phyloP scores from a whole-genome alignment of 2,113 vertebrate species.

The Pelusios castaneus region DNA sequence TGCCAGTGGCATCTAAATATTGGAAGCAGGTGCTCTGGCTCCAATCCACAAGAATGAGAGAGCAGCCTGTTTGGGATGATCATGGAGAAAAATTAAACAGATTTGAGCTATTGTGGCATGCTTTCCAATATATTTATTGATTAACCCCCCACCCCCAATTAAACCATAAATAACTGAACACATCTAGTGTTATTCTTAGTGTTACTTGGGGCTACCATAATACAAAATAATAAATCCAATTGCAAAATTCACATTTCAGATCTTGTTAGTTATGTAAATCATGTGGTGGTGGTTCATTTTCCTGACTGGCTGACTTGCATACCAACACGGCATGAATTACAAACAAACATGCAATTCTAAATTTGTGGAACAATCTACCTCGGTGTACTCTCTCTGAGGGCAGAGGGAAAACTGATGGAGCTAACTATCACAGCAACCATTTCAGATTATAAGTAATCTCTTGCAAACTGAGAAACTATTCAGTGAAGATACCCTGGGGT shows the following conservation, averaged over 20 bases:
- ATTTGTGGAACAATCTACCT: not conserved
- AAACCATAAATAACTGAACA: not conserved
- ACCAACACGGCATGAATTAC: not conserved
- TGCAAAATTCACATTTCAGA: not conserved
- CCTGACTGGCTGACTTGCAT: fast-evolving
- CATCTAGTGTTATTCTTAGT: fast-evolving
- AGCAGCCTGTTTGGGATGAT: not conserved
- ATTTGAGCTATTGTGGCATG: not conserved
- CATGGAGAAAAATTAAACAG: not conserved
- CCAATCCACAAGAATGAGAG: not conserved
- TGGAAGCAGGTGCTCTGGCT: not conserved
- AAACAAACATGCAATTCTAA: not conserved
- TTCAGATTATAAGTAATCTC: not conserved
- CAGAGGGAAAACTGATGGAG: not conserved
- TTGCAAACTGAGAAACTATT: not conserved
- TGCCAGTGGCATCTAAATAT: not conserved
- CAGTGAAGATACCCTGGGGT: not conserved
- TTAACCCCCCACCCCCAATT: not conserved
- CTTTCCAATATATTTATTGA: not conserved
- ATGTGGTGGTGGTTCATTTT: not conserved
- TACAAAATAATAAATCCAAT: not conserved
- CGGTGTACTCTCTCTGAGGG: not conserved
- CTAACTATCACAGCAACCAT: not conserved
- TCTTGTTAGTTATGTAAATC: not conserved
- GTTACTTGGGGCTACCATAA: not conserved